phyloP scores from a whole-genome alignment of 2,797 vertebrate species.

The Cynodonichthys magdalenae region DNA sequence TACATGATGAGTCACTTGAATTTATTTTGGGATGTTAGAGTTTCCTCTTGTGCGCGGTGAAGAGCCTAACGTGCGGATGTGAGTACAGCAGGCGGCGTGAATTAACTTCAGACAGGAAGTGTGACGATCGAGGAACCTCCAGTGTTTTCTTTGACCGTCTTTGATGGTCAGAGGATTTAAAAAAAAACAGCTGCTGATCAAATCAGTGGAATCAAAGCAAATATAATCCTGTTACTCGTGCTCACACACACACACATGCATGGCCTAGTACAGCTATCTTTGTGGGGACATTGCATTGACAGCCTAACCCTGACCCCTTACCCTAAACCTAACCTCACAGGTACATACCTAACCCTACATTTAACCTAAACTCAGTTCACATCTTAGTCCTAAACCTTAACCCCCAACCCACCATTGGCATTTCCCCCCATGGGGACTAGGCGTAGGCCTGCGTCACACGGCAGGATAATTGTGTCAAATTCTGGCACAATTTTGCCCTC shows the following conservation, averaged over 20 bases:
- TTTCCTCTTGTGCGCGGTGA: slow-evolving; percentile 1
- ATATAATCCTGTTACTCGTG: slow-evolving; percentile 56
- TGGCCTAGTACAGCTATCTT: neutral
- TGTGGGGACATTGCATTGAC: no score
- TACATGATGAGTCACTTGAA: neutral
- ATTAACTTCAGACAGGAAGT: slow-evolving; percentile 51
- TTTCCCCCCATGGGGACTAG: no score
- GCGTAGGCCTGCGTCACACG: no score
- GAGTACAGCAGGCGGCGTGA: slow-evolving; percentile 42
- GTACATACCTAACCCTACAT: no score
- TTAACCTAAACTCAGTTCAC: no score
- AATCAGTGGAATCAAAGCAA: slow-evolving; percentile 60
- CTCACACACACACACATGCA: slow-evolving; percentile 7
- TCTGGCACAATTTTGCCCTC: no score
- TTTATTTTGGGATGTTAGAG: slow-evolving; percentile 13
- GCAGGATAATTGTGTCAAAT: no score
- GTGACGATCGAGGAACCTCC: slow-evolving; percentile 59
- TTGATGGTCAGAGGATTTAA: slow-evolving; percentile 55
- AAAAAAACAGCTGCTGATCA: slow-evolving; percentile 64
- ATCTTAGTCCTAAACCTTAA: no score
- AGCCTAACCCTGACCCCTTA: no score
- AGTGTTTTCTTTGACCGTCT: slow-evolving; percentile 52
- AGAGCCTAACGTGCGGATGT: slow-evolving; percentile 2
- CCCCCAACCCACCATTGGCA: no score
- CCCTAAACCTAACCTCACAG: no score